Evolutionary conservation across 1,140 invertebrate genomes (phyloP).

Genomic region (Coelopa frigida): DNA sequence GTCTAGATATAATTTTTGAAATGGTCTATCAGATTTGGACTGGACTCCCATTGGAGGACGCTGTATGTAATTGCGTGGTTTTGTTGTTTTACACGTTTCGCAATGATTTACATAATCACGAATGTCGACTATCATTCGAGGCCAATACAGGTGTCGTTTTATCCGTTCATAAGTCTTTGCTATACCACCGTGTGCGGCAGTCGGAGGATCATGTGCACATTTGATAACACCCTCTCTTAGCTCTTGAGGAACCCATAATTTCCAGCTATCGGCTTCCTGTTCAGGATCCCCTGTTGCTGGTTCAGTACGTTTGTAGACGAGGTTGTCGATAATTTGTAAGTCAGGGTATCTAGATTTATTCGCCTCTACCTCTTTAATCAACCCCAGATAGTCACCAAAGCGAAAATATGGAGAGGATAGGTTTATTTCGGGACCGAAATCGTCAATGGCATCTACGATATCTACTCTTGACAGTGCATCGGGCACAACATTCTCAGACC

Average conservation of each 20-base stretch:
- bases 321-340: not conserved
- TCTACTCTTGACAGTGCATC: slow-evolving; percentile 28
- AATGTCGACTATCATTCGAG: not conserved
- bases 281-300: not conserved
- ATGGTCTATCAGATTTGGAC: not conserved
- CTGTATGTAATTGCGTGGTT: not conserved
- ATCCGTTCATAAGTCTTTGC: slow-evolving; percentile 1
- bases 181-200: not conserved
- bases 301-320: slow-evolving; percentile 1
- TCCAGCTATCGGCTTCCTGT: not conserved
- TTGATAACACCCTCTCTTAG: not conserved
- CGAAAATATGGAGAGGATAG: slow-evolving; percentile 1
- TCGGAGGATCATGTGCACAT: slow-evolving; percentile 1
- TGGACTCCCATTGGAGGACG: not conserved
- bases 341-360: slow-evolving; percentile 3
- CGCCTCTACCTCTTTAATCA: not conserved
- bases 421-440: not conserved
- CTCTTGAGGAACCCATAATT: not conserved
- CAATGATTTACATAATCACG: not conserved
- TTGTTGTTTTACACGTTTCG: slow-evolving; percentile 3
- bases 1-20: slow-evolving; percentile 5
- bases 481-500: slow-evolving; percentile 31
- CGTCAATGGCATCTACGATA: not conserved
- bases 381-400: not conserved
- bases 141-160: not conserved